A percentile compares a stretch with the other conserved stretches of the same genome.
These are phyloP conservation scores for Cryptomyrus ogoouensis DNA, from an alignment of 2,113 vertebrate species.

Conservation along the genomic window DNA sequence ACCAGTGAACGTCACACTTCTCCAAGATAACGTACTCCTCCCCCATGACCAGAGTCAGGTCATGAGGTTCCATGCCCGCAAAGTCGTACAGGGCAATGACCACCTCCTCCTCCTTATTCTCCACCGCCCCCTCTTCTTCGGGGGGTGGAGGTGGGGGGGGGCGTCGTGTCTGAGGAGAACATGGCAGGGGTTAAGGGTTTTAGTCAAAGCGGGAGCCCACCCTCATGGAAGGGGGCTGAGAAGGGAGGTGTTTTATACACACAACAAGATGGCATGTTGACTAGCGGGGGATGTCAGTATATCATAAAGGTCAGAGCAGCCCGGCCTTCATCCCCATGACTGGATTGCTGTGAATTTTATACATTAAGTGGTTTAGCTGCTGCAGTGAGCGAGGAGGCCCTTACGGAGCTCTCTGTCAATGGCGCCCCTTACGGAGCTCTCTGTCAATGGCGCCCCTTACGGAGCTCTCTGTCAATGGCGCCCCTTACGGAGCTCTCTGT, in stretches of 20 bases:
- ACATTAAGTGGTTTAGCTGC: too few species aligned
- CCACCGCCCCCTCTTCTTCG: conserved; percentile 31
- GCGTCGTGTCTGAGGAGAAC: conserved; percentile 9
- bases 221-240: not conserved
- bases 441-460: too few species aligned
- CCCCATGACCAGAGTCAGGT: conserved; percentile 73
- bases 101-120: conserved; percentile 50
- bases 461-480: too few species aligned
- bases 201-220: not conserved
- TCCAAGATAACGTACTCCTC: conserved; percentile 80
- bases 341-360: not conserved
- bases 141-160: conserved; percentile 45
- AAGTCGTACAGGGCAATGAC: conserved; percentile 88
- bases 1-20: conserved; percentile 83
- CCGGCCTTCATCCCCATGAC: not conserved
- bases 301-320: not conserved
- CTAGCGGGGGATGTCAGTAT: not conserved
- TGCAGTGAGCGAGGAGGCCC: not conserved
- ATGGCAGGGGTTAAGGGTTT: not conserved
- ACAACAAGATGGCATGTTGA: not conserved
- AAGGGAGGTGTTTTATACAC: not conserved
- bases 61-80: conserved; percentile 71
- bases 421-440: too few species aligned
- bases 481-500: too few species aligned
- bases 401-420: not conserved